Percentiles rank a stretch among this genome's conserved stretches.
These are phyloP conservation scores for Halictus quadricinctus DNA, from an alignment of 2,888 invertebrate species.

Conservation along the genomic window DNA sequence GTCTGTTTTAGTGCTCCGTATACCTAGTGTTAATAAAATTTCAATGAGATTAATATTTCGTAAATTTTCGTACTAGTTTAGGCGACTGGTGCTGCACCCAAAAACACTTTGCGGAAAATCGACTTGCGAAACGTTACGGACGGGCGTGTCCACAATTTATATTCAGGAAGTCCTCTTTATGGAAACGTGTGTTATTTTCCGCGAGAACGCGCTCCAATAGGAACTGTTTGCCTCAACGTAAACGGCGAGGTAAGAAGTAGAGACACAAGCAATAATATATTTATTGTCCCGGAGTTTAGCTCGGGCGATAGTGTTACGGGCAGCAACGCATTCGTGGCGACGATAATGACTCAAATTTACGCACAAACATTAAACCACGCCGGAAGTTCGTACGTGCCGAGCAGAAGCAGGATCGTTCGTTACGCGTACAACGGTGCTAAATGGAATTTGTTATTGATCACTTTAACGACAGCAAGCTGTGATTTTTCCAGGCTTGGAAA, in stretches of 20 bases:
- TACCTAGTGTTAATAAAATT: no score
- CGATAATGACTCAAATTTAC: constrained; percentile 61
- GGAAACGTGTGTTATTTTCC: constrained; percentile 72
- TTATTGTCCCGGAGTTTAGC: constrained; percentile 39
- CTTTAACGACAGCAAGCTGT: constrained; percentile 22
- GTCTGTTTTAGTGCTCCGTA: no score
- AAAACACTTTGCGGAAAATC: constrained; percentile 38
- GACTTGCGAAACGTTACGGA: constrained; percentile 47
- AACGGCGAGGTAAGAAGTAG: constrained; percentile 9
- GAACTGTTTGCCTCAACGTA: constrained; percentile 65
- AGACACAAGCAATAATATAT: constrained; percentile 25
- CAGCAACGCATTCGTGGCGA: constrained; percentile 33
- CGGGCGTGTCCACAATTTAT: constrained; percentile 71
- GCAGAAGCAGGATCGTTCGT: constrained; percentile 43
- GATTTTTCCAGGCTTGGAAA: neutral
- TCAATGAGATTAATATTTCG: neutral
- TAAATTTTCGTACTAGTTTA: neutral
- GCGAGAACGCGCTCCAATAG: constrained; percentile 71
- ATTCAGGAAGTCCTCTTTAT: constrained; percentile 67
- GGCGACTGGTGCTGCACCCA: neutral
- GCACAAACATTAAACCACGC: constrained; percentile 46
- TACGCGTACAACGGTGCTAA: constrained; percentile 47
- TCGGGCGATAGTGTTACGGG: neutral
- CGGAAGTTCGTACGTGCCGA: constrained; percentile 46
- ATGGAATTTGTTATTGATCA: constrained; percentile 50